Percentiles rank a stretch among this genome's conserved stretches.
Conservation (phyloP, 2,888 invertebrate species). For the Blera fallax region DNA sequence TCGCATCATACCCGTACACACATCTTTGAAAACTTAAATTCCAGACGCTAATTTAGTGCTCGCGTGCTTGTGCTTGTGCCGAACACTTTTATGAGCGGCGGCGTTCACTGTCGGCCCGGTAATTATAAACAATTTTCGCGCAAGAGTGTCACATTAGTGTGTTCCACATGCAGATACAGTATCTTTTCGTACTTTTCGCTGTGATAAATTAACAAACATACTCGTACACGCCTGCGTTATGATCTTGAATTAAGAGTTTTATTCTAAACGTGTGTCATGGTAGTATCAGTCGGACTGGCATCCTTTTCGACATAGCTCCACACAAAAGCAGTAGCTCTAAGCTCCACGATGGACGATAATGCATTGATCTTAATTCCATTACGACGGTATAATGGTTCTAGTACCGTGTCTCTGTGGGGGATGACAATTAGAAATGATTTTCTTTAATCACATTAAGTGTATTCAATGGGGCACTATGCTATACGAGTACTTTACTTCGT, state of each 20-base stretch:
- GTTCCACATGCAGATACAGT: slow-evolving; percentile 12
- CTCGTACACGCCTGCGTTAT: slow-evolving; percentile 5
- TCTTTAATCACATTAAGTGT: slow-evolving; percentile 59
- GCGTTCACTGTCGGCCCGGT: neutral
- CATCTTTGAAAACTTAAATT: slow-evolving; percentile 12
- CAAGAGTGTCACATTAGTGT: slow-evolving; percentile 23
- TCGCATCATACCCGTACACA: neutral
- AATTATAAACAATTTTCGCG: slow-evolving; percentile 51
- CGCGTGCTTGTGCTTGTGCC: slow-evolving; percentile 34
- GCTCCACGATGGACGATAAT: neutral
- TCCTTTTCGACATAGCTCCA: neutral
- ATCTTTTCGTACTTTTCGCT: neutral
- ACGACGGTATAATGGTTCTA: slow-evolving; percentile 38
- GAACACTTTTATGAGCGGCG: neutral
- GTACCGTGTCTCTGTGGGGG: slow-evolving; percentile 29
- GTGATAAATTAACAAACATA: slow-evolving; percentile 30
- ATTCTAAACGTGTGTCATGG: neutral
- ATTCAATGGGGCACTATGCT: slow-evolving; percentile 30
- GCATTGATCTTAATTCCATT: slow-evolving; percentile 60
- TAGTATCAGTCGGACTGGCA: neutral
- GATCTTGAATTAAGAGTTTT: slow-evolving; percentile 41
- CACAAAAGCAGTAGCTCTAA: no score
- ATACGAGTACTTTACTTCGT: neutral
- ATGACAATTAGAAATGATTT: slow-evolving; percentile 61
- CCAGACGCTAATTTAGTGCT: slow-evolving; percentile 46